Conservation (phyloP, 92 coral and sea anemone genomes). For the Porites rus region DNA sequence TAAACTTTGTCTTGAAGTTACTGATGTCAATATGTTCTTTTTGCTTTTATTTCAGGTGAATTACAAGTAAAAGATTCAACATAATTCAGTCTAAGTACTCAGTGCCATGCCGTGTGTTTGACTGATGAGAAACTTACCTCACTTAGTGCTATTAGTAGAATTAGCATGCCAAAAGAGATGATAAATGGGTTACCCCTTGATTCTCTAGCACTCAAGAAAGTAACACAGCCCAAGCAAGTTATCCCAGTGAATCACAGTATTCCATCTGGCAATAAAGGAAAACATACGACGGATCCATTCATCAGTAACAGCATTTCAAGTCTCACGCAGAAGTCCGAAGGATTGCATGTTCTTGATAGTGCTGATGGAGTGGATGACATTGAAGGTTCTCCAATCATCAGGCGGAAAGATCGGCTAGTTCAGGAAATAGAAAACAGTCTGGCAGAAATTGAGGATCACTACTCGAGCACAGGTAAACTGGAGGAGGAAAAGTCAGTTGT, state of each 20-base stretch:
- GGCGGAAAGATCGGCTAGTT: conserved; percentile 82
- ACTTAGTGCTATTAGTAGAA: background rate
- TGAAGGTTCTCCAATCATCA: conserved; percentile 67
- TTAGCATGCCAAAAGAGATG: conserved; percentile 54
- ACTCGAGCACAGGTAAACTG: conserved; percentile 59
- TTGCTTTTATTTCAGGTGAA: conserved; percentile 27
- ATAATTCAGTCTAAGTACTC: background rate
- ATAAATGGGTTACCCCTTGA: conserved; percentile 11
- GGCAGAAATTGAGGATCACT: conserved; percentile 83
- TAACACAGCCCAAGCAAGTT: conserved; percentile 22
- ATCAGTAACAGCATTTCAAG: background rate
- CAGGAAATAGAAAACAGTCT: conserved; percentile 86
- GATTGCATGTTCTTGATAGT: conserved; percentile 20
- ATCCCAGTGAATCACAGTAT: conserved; percentile 27
- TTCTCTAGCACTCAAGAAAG: conserved; percentile 27
- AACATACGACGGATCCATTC: conserved; percentile 4
- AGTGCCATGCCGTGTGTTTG: background rate
- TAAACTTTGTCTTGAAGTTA: background rate
- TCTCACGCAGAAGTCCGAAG: background rate
- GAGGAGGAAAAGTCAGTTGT: conserved; percentile 75
- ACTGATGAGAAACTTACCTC: conserved; percentile 22
- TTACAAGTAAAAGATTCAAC: background rate
- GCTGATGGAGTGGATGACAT: conserved; percentile 64
- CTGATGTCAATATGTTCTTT: background rate
- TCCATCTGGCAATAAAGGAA: background rate